Conservation (phyloP, 2,888 invertebrate genomes). For the Sinopyrophorus schimmeli region DNA sequence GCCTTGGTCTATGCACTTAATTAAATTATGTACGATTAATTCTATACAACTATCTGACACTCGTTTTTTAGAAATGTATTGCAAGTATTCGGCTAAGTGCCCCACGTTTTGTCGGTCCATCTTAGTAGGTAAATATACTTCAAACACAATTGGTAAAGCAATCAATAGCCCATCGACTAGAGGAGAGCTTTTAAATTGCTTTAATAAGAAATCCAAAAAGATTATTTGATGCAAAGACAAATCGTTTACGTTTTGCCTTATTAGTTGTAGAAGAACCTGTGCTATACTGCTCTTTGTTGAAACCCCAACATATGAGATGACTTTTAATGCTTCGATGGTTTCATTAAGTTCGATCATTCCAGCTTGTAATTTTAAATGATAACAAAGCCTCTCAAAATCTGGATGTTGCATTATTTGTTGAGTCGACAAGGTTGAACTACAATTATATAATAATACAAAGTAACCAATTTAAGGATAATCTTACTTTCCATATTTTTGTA, state of each 20-base stretch:
- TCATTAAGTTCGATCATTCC: slow-evolving; percentile 60
- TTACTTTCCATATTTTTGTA: slow-evolving; percentile 60
- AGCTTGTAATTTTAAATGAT: slow-evolving; percentile 59
- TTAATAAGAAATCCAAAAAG: slow-evolving; percentile 64
- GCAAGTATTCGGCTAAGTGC: slow-evolving; percentile 60
- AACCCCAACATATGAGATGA: slow-evolving; percentile 62
- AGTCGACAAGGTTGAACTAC: slow-evolving; percentile 50
- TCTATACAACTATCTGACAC: slow-evolving; percentile 59
- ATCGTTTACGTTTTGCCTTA: slow-evolving; percentile 64
- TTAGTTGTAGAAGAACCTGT: slow-evolving; percentile 66
- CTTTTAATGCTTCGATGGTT: slow-evolving; percentile 63
- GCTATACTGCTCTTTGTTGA: slow-evolving; percentile 62
- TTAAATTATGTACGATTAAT: slow-evolving; percentile 59
- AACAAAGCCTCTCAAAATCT: slow-evolving; percentile 63
- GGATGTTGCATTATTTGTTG: slow-evolving; percentile 59
- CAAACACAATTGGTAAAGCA: slow-evolving; percentile 69
- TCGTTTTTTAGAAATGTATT: slow-evolving; percentile 58
- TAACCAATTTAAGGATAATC: slow-evolving; percentile 5
- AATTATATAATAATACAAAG: slow-evolving; percentile 19
- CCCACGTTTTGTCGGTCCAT: slow-evolving; percentile 60
- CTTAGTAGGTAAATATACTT: slow-evolving; percentile 63
- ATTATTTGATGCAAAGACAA: slow-evolving; percentile 64
- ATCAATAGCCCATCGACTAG: slow-evolving; percentile 66
- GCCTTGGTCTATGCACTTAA: slow-evolving; percentile 55
- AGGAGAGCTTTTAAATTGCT: slow-evolving; percentile 58